Percentiles rank a stretch among this genome's conserved stretches.
Evolutionary conservation across 2,888 invertebrate species (phyloP).

Genomic region (Orthosia cruda): DNA sequence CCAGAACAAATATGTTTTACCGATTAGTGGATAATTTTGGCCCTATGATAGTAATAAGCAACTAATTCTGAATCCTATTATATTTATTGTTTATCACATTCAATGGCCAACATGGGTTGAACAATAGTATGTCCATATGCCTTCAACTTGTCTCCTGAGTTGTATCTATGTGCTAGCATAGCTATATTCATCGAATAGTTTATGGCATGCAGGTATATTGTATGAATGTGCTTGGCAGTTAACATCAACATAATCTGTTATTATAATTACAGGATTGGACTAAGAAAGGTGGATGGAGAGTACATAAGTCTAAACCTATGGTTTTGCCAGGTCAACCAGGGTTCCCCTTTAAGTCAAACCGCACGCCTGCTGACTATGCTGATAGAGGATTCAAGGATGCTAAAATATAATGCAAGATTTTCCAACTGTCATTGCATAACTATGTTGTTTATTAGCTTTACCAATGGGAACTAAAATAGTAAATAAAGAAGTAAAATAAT

Average conservation of each 20-base stretch:
- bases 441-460: conserved; percentile 61
- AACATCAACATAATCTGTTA: neutral
- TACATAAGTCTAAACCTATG: conserved; percentile 90
- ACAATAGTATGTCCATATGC: no score
- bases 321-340: conserved; percentile 94
- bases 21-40: neutral
- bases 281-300: conserved; percentile 94
- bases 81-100: no score
- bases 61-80: neutral
- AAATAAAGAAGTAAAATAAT: conserved; percentile 45
- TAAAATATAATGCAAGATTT: conserved; percentile 83
- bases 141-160: no score
- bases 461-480: conserved; percentile 51
- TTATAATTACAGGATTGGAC: conserved; percentile 94
- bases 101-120: no score
- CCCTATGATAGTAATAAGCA: neutral
- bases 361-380: conserved; percentile 93
- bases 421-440: conserved; percentile 14
- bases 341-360: conserved; percentile 93
- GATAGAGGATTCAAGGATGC: conserved; percentile 94
- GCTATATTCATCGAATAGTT: no score
- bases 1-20: neutral
- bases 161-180: no score
- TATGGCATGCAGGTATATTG: no score
- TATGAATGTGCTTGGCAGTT: no score